Evolutionary conservation across 92 coral and sea anemone genomes (phyloP), one percentile per base, ranked within the genome.

Genomic region (Nematostella vectensis): DNA sequence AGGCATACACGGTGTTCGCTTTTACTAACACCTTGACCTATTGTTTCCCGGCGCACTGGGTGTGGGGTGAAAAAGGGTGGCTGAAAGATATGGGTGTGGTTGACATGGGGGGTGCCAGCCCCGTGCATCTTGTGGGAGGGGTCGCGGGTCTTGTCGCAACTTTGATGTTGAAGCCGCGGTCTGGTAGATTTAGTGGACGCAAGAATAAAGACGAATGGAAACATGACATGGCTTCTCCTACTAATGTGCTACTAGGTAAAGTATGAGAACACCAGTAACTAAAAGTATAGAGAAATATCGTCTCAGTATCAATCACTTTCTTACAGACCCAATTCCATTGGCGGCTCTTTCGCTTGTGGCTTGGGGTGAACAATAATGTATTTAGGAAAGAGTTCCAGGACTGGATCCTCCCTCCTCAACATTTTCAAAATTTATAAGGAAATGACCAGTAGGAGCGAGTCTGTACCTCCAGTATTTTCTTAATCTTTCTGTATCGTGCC

Each of bases 31-130:
- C 94, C 3, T 25, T 75, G 20, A 84, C 94, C 0, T 84, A 84
- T 27, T 75, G 94, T 44, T 84, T 84, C 56, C 94, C 94, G 0
- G 94, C 94, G 16, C 94, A 84, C 54, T 84, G 94, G 94, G 94
- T 84, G 26, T 84, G 94, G 94, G 87, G 88, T n/a, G 74, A 80
- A 0, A 77, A 71, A 21, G 94, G 94, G 11, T 84, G 94, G 94
- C 49, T 84, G 8, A 80, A 65, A 37, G 69, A 66, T 8, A 68
- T 84, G 63, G 94, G 88, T 3, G 94, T 84, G 38, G 76, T 84
- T 50, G 94, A 84, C 27, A 82, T 84, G 75, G 94, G 88, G 54
- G 94, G 94, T 9, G 94, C 94, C 12, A 84, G 94, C 9, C 94
- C 88, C 1, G 94, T 84, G 13, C 94, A 84, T 24, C 67, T 84